phyloP scores from a whole-genome alignment of 2,113 vertebrate genomes.

The Pelobates fuscus region DNA sequence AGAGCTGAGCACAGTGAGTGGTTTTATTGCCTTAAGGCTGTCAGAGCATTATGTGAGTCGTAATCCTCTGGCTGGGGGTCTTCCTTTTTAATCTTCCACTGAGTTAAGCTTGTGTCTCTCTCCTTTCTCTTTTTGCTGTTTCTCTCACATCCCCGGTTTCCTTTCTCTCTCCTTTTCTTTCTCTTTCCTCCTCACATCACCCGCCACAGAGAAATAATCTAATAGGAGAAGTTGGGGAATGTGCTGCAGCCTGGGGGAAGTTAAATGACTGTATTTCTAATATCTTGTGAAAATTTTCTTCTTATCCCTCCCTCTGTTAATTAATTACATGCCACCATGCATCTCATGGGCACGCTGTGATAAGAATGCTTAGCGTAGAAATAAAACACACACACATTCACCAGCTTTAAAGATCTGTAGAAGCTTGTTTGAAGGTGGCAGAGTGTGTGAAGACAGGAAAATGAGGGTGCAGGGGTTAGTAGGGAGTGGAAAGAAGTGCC shows the following conservation, averaged over 20 bases:
- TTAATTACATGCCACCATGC: conserved; percentile 51
- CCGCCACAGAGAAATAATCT: conserved; percentile 36
- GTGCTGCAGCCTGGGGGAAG: conserved; percentile 4
- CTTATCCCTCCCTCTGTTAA: conserved; percentile 48
- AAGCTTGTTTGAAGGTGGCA: conserved; percentile 15
- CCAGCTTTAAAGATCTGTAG: conserved; percentile 29
- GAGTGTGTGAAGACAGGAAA: neutral
- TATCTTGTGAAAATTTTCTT: conserved; percentile 43
- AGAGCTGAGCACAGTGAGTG: too few relatives aligned
- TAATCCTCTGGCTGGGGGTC: too few relatives aligned
- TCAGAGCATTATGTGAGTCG: too few relatives aligned
- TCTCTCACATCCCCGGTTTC: neutral
- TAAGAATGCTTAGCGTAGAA: conserved; percentile 43
- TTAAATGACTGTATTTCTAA: conserved; percentile 51
- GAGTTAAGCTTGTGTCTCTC: too few relatives aligned
- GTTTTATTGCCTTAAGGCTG: too few relatives aligned
- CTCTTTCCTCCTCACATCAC: neutral
- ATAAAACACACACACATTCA: conserved; percentile 30
- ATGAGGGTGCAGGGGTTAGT: conserved; percentile 2
- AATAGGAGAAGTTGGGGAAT: conserved; percentile 14
- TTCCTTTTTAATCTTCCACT: too few relatives aligned
- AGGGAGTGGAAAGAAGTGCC: neutral
- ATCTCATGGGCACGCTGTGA: conserved; percentile 40
- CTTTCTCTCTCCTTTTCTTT: neutral
- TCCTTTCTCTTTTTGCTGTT: neutral